phyloP scores from a whole-genome alignment of 2,113 vertebrate species.

The Hyla sarda region DNA sequence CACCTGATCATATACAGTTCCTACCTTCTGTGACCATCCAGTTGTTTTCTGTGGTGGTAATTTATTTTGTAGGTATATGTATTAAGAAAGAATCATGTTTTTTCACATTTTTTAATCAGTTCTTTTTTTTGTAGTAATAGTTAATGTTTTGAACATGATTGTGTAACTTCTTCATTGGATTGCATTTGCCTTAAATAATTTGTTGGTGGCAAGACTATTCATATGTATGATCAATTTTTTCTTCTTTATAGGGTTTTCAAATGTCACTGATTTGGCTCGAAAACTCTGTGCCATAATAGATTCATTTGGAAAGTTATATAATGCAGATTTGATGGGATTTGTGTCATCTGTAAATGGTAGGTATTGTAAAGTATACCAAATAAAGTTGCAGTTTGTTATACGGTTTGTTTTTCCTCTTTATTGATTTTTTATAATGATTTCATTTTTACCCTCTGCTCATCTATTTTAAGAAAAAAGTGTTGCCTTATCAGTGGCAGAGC shows the following conservation, averaged over 20 bases:
- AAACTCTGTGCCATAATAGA: conserved; percentile 29
- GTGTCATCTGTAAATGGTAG: conserved; percentile 10
- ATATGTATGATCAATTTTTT: too few species aligned
- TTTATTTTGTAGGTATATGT: too few species aligned
- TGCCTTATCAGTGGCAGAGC: conserved; percentile 1
- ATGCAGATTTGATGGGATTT: neutral
- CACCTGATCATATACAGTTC: too few species aligned
- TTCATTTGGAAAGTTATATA: conserved; percentile 40
- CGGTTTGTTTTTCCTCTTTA: neutral
- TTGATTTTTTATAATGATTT: neutral
- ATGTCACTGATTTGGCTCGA: conserved; percentile 33
- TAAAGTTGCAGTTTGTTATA: neutral
- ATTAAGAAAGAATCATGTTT: too few species aligned
- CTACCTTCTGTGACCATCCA: too few species aligned
- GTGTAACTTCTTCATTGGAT: too few species aligned
- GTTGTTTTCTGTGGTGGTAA: too few species aligned
- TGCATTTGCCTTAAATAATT: too few species aligned
- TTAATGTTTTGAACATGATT: too few species aligned
- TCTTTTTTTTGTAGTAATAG: too few species aligned
- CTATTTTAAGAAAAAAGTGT: conserved; percentile 1
- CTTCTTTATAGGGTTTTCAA: conserved; percentile 35
- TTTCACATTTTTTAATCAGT: too few species aligned
- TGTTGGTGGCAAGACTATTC: too few species aligned
- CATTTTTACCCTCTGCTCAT: neutral
- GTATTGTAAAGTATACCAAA: neutral